phyloP scores from a whole-genome alignment of 2,113 vertebrate species.

The Gulo gulo region DNA sequence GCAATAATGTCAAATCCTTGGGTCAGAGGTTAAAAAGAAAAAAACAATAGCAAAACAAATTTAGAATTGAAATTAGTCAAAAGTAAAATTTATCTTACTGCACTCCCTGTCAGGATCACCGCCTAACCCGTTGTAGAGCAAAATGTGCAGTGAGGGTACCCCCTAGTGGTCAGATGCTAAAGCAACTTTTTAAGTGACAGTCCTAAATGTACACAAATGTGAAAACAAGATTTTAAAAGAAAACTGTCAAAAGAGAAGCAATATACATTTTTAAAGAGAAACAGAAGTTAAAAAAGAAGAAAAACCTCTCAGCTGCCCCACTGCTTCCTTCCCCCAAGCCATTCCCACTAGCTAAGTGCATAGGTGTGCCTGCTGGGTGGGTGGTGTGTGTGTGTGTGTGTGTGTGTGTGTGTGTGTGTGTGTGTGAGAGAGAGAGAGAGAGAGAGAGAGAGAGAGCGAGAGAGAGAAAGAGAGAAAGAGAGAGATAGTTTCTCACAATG shows the following conservation, averaged over 20 bases:
- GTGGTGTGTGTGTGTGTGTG: no score
- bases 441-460: background rate
- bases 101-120: background rate
- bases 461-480: background rate
- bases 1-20: background rate
- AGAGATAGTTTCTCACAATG: background rate
- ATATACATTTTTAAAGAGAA: background rate
- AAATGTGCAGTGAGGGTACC: slow-evolving; percentile 29
- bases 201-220: fast-evolving
- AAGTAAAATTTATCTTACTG: background rate
- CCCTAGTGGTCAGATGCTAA: slow-evolving; percentile 52
- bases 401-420: background rate
- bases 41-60: slow-evolving; percentile 12
- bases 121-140: fast-evolving
- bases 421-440: no score
- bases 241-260: background rate
- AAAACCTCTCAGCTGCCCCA: fast-evolving
- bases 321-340: background rate
- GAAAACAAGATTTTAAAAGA: background rate
- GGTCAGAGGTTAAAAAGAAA: background rate
- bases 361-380: fast-evolving
- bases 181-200: background rate
- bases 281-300: background rate
- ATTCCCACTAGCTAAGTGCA: background rate
- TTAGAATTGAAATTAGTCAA: slow-evolving; percentile 1